Percentiles rank a stretch among this genome's conserved stretches.
Evolutionary conservation across 2,113 vertebrate species (phyloP).

Genomic region (Carettochelys insculpta): DNA sequence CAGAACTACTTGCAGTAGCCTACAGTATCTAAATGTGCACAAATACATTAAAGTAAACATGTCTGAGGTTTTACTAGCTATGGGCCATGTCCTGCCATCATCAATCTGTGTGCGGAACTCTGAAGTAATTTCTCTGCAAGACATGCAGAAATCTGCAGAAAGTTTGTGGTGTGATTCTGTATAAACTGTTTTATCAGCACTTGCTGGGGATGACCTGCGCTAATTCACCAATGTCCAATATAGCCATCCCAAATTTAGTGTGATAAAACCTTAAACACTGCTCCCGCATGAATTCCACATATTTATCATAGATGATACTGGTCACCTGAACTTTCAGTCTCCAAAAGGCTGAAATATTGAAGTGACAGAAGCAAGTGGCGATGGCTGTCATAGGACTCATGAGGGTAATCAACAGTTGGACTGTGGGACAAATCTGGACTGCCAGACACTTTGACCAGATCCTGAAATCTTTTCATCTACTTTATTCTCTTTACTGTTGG

Average conservation of each 20-base stretch:
- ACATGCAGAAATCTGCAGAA: conserved; percentile 27
- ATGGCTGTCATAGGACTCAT: neutral
- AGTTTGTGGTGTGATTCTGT: conserved; percentile 18
- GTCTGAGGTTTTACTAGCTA: neutral
- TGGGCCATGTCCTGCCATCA: neutral
- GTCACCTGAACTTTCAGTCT: neutral
- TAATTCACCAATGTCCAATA: neutral
- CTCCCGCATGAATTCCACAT: neutral
- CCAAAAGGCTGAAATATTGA: neutral
- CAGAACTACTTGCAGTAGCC: neutral
- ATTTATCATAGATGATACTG: neutral
- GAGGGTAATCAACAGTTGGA: too few relatives aligned
- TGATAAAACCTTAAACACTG: neutral
- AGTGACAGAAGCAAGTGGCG: accelerated
- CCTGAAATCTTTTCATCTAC: too few relatives aligned
- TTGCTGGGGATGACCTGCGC: conserved; percentile 36
- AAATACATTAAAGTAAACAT: neutral
- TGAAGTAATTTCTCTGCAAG: conserved; percentile 12
- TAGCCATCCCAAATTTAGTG: neutral
- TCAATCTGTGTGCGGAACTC: neutral
- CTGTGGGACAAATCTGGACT: too few relatives aligned
- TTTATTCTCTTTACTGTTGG: too few relatives aligned
- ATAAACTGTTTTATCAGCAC: conserved; percentile 53
- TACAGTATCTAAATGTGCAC: neutral
- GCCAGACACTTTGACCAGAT: too few relatives aligned